Evolutionary conservation across 2,113 vertebrate species (phyloP).

Genomic region (Petromus typicus): DNA sequence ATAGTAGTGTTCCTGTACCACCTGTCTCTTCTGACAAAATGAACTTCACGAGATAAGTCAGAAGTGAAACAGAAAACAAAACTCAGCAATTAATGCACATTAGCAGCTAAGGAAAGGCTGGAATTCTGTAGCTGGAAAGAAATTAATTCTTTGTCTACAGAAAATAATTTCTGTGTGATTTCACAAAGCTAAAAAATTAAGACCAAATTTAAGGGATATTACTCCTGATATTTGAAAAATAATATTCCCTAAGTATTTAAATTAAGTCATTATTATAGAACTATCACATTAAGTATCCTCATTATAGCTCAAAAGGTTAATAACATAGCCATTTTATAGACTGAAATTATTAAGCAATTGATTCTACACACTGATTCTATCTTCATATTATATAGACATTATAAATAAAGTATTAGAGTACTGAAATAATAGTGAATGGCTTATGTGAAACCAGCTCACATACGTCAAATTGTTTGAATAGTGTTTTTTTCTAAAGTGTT

Average conservation of each 20-base stretch:
- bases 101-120: not conserved
- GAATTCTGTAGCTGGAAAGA: not conserved
- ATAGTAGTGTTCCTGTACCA: conserved; percentile 66
- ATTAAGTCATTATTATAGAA: conserved; percentile 56
- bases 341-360: conserved; percentile 56
- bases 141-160: not conserved
- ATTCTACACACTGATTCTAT: conserved; percentile 49
- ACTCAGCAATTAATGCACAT: not conserved
- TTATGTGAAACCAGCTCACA: not conserved
- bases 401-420: conserved; percentile 33
- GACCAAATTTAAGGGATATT: not conserved
- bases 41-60: conserved; percentile 28
- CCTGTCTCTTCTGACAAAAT: conserved; percentile 61
- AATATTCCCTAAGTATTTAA: conserved; percentile 35
- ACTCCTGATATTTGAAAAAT: conserved; percentile 12
- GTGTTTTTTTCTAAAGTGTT: not conserved
- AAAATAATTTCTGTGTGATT: not conserved
- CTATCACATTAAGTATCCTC: conserved; percentile 46
- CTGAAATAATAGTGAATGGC: not conserved
- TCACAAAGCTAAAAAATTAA: not conserved
- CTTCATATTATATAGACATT: not conserved
- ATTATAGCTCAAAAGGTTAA: not conserved
- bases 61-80: not conserved
- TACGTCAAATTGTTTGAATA: not conserved
- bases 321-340: conserved; percentile 51